Conservation (phyloP, 2,797 vertebrate genomes). For the Euthynnus affinis region DNA sequence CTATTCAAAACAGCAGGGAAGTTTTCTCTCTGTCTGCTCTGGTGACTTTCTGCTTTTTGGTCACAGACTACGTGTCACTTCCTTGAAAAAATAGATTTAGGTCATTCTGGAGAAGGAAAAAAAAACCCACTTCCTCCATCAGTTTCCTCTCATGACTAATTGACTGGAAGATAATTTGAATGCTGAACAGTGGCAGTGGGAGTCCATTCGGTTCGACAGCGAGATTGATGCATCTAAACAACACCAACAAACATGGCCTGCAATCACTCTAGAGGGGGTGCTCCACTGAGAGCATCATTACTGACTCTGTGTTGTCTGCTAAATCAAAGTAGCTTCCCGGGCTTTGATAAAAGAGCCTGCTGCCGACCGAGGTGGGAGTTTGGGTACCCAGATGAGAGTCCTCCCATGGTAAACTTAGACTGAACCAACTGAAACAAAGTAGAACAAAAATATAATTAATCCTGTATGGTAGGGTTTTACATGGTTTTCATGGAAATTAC, state of each 20-base stretch:
- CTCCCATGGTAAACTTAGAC: conserved; percentile 22
- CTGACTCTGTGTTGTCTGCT: conserved; percentile 62
- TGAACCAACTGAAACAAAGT: conserved; percentile 26
- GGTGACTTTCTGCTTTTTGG: conserved; percentile 37
- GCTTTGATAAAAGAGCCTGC: conserved; percentile 63
- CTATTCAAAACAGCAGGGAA: conserved; percentile 25
- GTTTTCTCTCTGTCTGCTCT: conserved; percentile 34
- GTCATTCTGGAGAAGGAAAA: conserved; percentile 44
- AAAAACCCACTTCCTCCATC: conserved; percentile 21
- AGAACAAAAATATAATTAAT: conserved; percentile 19
- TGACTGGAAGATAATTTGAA: conserved; percentile 77
- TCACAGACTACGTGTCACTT: conserved; percentile 29
- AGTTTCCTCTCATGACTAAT: conserved; percentile 64
- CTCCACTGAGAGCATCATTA: conserved; percentile 76
- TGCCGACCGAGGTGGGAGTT: conserved; percentile 42
- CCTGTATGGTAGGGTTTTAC: not conserved
- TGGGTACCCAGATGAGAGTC: conserved; percentile 37
- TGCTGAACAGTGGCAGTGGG: conserved; percentile 72
- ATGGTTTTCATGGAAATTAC: not conserved
- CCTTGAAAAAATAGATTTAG: conserved; percentile 56
- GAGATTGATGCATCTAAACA: conserved; percentile 75
- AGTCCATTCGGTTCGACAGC: conserved; percentile 63
- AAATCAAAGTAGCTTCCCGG: conserved; percentile 72
- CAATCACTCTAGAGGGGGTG: conserved; percentile 68
- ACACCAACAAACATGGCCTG: conserved; percentile 74